Evolutionary conservation across 2,888 invertebrate species (phyloP).

Genomic region (Linnaemya tessellans): DNA sequence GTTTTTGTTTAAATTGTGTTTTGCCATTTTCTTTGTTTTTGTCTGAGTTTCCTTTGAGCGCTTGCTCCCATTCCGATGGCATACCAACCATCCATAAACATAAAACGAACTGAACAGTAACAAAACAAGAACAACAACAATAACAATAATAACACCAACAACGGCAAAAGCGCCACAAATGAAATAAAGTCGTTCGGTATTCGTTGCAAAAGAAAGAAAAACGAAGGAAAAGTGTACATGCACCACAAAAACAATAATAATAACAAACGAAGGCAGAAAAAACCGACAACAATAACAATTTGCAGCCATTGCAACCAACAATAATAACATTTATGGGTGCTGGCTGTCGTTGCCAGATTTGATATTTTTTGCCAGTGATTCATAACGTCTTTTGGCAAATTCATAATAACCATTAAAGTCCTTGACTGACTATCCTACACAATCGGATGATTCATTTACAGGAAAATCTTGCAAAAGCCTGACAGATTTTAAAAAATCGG

Average conservation of each 20-base stretch:
- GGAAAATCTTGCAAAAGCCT: no score
- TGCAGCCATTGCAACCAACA: constrained; percentile 18
- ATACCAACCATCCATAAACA: constrained; percentile 50
- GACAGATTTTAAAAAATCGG: no score
- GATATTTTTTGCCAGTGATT: not conserved
- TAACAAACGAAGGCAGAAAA: constrained; percentile 2
- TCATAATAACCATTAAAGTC: no score
- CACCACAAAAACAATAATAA: constrained; percentile 25
- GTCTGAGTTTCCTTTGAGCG: constrained; percentile 63
- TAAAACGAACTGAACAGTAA: constrained; percentile 13
- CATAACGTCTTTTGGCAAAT: no score
- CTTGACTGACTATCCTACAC: no score
- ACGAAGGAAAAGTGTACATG: not conserved
- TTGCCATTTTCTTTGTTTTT: constrained; percentile 55
- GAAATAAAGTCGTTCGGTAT: constrained; percentile 40
- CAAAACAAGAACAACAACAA: no score
- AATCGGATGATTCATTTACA: no score
- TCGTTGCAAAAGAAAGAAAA: constrained; percentile 46
- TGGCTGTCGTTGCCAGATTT: not conserved
- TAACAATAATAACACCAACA: constrained; percentile 28
- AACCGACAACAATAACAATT: constrained; percentile 19
- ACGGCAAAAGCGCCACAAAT: constrained; percentile 4
- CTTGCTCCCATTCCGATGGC: constrained; percentile 69
- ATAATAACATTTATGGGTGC: constrained; percentile 34
- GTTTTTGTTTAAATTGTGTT: constrained; percentile 42